phyloP scores from a whole-genome alignment of 2,797 vertebrate species.

The Peromyscus eremicus region DNA sequence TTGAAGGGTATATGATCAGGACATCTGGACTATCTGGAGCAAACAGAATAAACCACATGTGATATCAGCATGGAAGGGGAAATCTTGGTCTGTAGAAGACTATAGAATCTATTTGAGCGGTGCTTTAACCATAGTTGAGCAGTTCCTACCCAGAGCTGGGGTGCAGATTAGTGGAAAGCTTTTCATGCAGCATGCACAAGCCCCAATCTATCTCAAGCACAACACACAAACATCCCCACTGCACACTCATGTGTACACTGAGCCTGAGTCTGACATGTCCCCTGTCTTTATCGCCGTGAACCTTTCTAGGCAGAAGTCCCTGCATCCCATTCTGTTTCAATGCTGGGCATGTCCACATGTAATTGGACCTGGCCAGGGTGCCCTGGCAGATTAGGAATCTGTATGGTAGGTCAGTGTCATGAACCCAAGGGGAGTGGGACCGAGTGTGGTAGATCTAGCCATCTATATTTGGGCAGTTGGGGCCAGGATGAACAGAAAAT shows the following conservation, averaged over 20 bases:
- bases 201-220: neutral
- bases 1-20: slow-evolving; percentile 54
- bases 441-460: fast-evolving
- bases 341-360: neutral
- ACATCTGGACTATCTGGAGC: slow-evolving; percentile 76
- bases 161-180: neutral
- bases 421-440: too few relatives aligned
- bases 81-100: neutral
- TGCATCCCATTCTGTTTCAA: neutral
- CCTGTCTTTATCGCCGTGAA: neutral
- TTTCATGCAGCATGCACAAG: neutral
- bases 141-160: neutral
- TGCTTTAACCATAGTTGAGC: neutral
- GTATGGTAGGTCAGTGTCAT: neutral
- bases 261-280: too few relatives aligned
- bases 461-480: neutral
- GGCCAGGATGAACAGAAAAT: neutral
- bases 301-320: neutral
- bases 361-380: neutral
- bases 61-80: neutral
- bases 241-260: neutral
- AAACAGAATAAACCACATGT: slow-evolving; percentile 62
- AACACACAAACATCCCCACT: too few relatives aligned
- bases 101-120: neutral
- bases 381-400: neutral